Evolutionary conservation across 2,797 vertebrate genomes (phyloP), one percentile per base, ranked within the genome.

Genomic region (Fistularia tabacaria): DNA sequence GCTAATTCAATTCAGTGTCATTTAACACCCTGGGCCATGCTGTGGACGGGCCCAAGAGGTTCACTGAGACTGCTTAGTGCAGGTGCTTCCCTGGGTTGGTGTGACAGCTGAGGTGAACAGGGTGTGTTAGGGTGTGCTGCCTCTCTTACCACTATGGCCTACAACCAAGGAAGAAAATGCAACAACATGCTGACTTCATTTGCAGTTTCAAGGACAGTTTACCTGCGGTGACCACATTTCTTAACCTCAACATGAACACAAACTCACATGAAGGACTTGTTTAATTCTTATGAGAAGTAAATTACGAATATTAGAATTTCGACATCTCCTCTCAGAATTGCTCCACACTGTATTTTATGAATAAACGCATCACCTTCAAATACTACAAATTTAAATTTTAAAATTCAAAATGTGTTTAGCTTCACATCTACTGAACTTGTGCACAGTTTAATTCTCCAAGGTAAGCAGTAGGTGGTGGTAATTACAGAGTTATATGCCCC

Each of bases 1-100:
- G 64, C 72, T 80, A 76, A 87, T 84, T 77, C 57, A 77, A 76
- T 85, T 62, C 57, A 7, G 49, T 76, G 76, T 76, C 84, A 81
- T 69, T 85, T 81, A 83, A 80, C 77, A 81, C 72, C 54, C 25
- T 25, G 25, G 5, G 25, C 25, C 25, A 25, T 61, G 39, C 51
- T 75, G 66, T 15, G 42, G 74, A 49, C 3, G 48, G 57, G n/a
- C 56, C 69, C 59, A 44, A 56, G 62, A 71, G 64, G 59, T 51
- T 39, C 41, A 7, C 14, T 8, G 58, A 59, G 37, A 51, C 62
- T 10, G 62, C 38, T 46, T 12, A 53, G 49, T 46, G 9, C 3
- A 10, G 50, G 54, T 7, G 9, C 47, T 49, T 56, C 49, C 9
- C 39, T 15, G 42, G 46, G 46, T 41, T 38, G 25, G 2, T 57